Conservation (phyloP, 2,797 vertebrate species). For the Neostethus bicornis region DNA sequence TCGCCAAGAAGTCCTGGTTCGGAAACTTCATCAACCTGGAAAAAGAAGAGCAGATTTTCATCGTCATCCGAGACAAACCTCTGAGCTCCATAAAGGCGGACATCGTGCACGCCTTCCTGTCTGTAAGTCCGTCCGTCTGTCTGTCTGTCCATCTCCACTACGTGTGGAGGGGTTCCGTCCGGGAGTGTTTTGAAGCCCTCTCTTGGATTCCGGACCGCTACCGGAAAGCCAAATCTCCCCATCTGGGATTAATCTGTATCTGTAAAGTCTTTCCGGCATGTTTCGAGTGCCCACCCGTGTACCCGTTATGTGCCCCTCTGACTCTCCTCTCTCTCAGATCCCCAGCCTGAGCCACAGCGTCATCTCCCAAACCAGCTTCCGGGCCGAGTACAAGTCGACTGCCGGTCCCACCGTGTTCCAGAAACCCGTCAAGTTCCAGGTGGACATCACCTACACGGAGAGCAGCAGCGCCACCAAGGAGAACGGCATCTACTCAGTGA, state of each 20-base stretch:
- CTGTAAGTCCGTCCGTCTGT: no score
- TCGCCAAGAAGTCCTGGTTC: constrained; percentile 99
- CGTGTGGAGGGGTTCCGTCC: no score
- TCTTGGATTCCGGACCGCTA: no score
- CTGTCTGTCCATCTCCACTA: no score
- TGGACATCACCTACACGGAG: constrained; percentile 98
- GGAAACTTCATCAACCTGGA: constrained; percentile 98
- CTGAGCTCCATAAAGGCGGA: constrained; percentile 98
- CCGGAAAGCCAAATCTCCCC: no score
- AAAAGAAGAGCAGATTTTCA: constrained; percentile 98
- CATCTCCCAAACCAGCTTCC: constrained; percentile 97
- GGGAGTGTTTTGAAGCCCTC: no score
- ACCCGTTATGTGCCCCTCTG: no score
- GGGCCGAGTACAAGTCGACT: constrained; percentile 94
- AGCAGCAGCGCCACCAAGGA: constrained; percentile 92
- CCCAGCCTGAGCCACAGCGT: constrained; percentile 98
- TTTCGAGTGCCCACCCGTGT: no score
- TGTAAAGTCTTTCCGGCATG: no score
- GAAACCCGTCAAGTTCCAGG: constrained; percentile 98
- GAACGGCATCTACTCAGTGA: constrained; percentile 95
- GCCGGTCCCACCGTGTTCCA: constrained; percentile 96
- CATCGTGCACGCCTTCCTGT: constrained; percentile 97
- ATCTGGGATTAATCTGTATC: no score
- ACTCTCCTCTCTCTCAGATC: constrained; percentile 77
- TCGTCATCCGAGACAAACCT: constrained; percentile 97